Percentiles rank a stretch among this genome's conserved stretches.
These are phyloP conservation scores for Aphelocoma californica DNA, from an alignment of 2,797 vertebrate genomes.

Conservation along the genomic window DNA sequence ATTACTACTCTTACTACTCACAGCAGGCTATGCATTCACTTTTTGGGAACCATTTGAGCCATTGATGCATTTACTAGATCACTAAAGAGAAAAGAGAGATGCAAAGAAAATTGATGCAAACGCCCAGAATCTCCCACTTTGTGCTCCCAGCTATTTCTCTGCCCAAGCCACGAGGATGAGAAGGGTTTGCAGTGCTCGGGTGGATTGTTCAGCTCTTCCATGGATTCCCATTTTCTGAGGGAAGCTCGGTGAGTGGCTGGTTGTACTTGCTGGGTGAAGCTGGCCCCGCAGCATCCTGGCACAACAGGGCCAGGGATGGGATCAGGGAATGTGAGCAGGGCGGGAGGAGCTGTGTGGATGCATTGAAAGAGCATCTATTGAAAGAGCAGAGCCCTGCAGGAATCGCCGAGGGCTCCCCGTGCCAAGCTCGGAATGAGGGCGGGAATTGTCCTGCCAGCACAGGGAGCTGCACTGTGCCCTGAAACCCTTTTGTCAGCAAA, in stretches of 20 bases:
- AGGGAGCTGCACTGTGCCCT: background rate
- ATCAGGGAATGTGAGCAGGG: background rate
- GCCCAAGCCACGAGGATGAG: background rate
- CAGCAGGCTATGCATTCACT: background rate
- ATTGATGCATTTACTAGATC: background rate
- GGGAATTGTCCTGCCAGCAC: background rate
- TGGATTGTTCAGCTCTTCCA: background rate
- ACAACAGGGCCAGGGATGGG: background rate
- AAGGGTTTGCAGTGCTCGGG: background rate
- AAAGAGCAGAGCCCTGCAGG: background rate
- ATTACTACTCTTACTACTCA: background rate
- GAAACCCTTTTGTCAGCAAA: background rate
- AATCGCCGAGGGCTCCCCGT: background rate
- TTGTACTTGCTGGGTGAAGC: accelerated
- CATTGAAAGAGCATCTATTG: background rate
- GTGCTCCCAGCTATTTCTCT: background rate
- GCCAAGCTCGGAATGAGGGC: background rate
- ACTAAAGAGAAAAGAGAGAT: background rate
- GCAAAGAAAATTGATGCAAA: background rate
- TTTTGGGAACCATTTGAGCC: background rate
- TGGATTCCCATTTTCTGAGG: background rate
- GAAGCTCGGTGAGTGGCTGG: accelerated
- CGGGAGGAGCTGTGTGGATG: background rate
- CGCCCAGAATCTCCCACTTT: background rate
- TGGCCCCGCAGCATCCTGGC: background rate